Conservation (phyloP, 1,140 invertebrate species). For the Periplaneta americana region DNA sequence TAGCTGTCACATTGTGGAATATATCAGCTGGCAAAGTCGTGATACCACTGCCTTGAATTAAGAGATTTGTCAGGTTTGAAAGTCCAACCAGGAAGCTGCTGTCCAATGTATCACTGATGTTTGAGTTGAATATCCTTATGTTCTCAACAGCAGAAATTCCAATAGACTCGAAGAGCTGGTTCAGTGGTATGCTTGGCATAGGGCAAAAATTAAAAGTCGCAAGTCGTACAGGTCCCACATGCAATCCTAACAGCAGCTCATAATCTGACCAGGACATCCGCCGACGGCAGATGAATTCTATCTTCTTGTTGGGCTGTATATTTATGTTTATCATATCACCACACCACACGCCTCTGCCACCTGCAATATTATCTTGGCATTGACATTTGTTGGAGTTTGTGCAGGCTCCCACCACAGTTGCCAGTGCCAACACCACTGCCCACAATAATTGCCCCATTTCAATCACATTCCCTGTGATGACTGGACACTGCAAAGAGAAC, state of each 20-base stretch:
- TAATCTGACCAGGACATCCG: neutral
- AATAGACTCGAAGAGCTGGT: slow-evolving; percentile 22
- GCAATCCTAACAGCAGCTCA: neutral
- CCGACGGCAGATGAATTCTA: neutral
- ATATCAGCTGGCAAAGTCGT: slow-evolving; percentile 49
- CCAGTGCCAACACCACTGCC: neutral
- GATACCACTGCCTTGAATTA: slow-evolving; percentile 42
- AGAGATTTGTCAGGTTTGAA: slow-evolving; percentile 38
- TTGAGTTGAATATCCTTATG: slow-evolving; percentile 40
- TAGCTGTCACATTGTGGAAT: slow-evolving; percentile 46
- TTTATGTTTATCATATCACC: no score
- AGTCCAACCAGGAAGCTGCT: slow-evolving; percentile 37
- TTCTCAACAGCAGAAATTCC: slow-evolving; percentile 38
- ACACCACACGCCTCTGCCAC: neutral
- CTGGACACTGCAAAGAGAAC: no score
- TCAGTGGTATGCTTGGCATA: neutral
- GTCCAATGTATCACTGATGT: slow-evolving; percentile 33
- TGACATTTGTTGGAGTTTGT: neutral
- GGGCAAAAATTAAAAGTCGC: neutral
- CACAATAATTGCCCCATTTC: neutral
- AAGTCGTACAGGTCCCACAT: neutral
- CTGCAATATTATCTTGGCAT: neutral
- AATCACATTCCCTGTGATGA: neutral
- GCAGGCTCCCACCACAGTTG: neutral
- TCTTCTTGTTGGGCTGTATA: no score